Evolutionary conservation across 30 jellyfish, hydroid and myxozoan species (phyloP), one percentile per base, ranked within the genome.

Genomic region (Aurelia sp.): DNA sequence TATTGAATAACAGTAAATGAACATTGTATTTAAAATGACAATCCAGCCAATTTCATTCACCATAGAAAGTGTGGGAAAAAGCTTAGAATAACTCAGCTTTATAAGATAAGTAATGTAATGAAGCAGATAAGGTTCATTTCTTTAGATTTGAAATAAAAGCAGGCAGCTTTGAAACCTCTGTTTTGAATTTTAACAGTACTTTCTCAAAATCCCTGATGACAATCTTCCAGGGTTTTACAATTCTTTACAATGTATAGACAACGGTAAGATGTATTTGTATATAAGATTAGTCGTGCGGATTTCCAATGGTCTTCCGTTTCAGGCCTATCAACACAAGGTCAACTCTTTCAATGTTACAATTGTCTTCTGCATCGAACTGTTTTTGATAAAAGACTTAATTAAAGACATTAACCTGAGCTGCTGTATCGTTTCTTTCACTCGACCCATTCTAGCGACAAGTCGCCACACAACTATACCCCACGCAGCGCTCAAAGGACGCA

Each of bases 21-120:
- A 59, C 69, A 59, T 59, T 59, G 69, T 59, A 21, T 59, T 59
- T 21, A 59, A 59, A 59, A 59, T 4, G 69, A 18, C 69, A 13
- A 59, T 59, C 69, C 69, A 59, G 69, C 23, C 69, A 18, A 59
- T n/a, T 59, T 59, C 16, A 59, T 21, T n/a, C 79, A 33, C 79
- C 21, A 78, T 78, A 62, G 89, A 62, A 64, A 40, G 65, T 78
- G 64, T 78, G 64, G 89, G 89, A 78, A 78, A 78, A 78, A 63
- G 66, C 59, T 78, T 44, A 60, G 79, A 62, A 64, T 63, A 62
- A 40, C 64, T 62, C 89, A 62, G 89, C 89, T 78, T 78, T 57
- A 41, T 11, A 37, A 78, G 89, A 78, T 78, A 78, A 78, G 65
- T 63, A 66, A 30, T 33, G 9, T 12, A 50, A 19, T 44, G 80